Percentiles rank a stretch among this genome's conserved stretches.
phyloP scores from a whole-genome alignment of 2,113 vertebrate species.

The Mus pahari region DNA sequence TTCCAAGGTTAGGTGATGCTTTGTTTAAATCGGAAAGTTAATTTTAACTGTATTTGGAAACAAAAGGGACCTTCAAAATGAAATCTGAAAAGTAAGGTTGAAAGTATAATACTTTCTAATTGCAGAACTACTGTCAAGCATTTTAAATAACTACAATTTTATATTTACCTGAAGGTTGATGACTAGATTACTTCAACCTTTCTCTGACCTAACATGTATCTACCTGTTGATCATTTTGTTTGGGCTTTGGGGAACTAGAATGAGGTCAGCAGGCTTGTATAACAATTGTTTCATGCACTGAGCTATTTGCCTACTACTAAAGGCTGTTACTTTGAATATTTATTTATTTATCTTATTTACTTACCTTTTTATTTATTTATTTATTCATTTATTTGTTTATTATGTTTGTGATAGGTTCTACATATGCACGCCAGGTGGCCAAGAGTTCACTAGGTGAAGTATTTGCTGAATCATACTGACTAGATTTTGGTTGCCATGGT shows the following conservation, averaged over 20 bases:
- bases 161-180: background rate
- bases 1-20: background rate
- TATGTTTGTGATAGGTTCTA: background rate
- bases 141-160: background rate
- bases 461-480: background rate
- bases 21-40: background rate
- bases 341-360: background rate
- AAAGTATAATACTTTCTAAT: background rate
- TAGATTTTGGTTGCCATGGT: background rate
- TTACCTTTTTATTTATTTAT: too few species aligned
- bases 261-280: background rate
- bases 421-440: background rate
- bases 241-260: rapidly evolving
- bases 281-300: background rate
- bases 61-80: background rate
- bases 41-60: slow-evolving; percentile 10
- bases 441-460: background rate
- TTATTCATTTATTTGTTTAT: background rate
- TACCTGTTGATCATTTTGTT: background rate
- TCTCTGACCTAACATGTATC: background rate
- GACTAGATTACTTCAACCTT: too few species aligned
- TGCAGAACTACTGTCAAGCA: background rate
- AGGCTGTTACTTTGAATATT: background rate
- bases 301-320: background rate
- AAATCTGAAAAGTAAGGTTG: background rate